phyloP scores from a whole-genome alignment of 2,797 vertebrate genomes.

The Emys orbicularis region DNA sequence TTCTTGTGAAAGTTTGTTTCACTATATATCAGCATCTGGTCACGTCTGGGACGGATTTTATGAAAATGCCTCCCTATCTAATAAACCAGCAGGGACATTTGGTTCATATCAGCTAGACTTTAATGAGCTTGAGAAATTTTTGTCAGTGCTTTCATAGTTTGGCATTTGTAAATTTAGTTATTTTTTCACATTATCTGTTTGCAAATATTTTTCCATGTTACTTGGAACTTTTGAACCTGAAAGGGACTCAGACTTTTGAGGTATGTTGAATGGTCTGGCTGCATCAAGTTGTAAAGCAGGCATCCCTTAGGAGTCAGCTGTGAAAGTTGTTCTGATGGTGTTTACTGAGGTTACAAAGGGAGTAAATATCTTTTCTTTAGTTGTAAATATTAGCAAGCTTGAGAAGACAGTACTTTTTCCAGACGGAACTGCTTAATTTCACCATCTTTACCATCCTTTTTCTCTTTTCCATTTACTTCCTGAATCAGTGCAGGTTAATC shows the following conservation, averaged over 20 bases:
- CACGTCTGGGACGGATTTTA: slow-evolving; percentile 92
- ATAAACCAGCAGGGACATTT: slow-evolving; percentile 66
- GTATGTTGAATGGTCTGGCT: slow-evolving; percentile 55
- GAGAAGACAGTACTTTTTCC: slow-evolving; percentile 93
- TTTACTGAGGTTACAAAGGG: slow-evolving; percentile 78
- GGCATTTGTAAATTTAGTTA: slow-evolving; percentile 63
- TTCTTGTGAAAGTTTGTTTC: slow-evolving; percentile 82
- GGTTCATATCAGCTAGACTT: slow-evolving; percentile 72
- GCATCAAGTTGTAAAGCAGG: slow-evolving; percentile 50
- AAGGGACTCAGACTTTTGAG: slow-evolving; percentile 76
- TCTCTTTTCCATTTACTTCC: not conserved
- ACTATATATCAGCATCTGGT: slow-evolving; percentile 90
- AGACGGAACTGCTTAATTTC: slow-evolving; percentile 87
- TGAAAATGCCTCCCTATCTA: slow-evolving; percentile 76
- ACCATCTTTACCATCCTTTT: slow-evolving; percentile 72
- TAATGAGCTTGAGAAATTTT: slow-evolving; percentile 76
- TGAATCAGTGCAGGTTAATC: not conserved
- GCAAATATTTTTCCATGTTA: slow-evolving; percentile 86
- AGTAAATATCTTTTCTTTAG: slow-evolving; percentile 79
- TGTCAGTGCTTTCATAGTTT: slow-evolving; percentile 66
- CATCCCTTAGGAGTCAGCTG: slow-evolving; percentile 60
- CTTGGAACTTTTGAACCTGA: slow-evolving; percentile 82
- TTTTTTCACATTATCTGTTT: slow-evolving; percentile 78
- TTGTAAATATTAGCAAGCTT: slow-evolving; percentile 81
- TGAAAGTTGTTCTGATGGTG: slow-evolving; percentile 75